A percentile compares a stretch with the other conserved stretches of the same genome.
Conservation (phyloP, 2,888 invertebrate genomes). For the Oscheius onirici region DNA sequence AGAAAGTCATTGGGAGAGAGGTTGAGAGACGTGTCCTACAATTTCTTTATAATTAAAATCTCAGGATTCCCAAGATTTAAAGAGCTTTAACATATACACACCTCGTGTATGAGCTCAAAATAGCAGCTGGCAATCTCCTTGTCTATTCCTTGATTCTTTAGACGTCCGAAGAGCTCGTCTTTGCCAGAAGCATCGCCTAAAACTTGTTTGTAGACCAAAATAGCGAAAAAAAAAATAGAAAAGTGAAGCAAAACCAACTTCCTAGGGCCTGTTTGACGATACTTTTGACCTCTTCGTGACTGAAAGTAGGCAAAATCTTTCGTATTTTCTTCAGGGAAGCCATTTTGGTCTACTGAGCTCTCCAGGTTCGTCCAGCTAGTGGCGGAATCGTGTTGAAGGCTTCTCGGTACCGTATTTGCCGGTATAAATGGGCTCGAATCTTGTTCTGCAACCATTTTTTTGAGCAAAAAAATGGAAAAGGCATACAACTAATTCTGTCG, state of each 20-base stretch:
- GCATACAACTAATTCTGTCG: neutral
- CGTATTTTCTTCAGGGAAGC: neutral
- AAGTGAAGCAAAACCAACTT: neutral
- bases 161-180: neutral
- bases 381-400: neutral
- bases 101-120: neutral
- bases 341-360: neutral
- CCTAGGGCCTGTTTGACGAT: slow-evolving; percentile 3
- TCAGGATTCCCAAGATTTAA: too few species aligned
- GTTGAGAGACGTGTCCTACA: neutral
- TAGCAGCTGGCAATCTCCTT: slow-evolving; percentile 8
- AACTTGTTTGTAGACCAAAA: too few species aligned
- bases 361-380: neutral
- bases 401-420: neutral
- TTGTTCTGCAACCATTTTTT: neutral
- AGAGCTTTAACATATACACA: too few species aligned
- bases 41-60: too few species aligned
- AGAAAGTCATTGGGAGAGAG: neutral
- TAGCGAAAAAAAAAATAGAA: too few species aligned
- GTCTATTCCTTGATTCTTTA: slow-evolving; percentile 7
- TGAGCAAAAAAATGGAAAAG: neutral
- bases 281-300: slow-evolving; percentile 1
- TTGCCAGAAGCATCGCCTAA: neutral
- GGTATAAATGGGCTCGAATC: neutral
- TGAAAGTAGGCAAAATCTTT: neutral